Conservation (phyloP, 2,113 vertebrate genomes). For the Nannobrachium achirus region DNA sequence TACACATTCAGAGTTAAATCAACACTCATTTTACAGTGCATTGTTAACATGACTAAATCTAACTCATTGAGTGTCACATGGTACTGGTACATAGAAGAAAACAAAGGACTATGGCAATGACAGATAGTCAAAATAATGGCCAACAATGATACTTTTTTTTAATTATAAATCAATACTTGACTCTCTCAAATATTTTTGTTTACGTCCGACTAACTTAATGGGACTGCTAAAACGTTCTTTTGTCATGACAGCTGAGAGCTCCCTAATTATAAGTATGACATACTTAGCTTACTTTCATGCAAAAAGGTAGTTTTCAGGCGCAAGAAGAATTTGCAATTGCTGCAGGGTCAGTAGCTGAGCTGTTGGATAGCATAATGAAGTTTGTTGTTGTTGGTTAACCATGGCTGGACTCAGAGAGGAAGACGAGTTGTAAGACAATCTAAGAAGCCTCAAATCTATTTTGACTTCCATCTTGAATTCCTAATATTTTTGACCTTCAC, state of each 20-base stretch:
- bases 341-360: conserved; percentile 62
- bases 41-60: conserved; percentile 35
- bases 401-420: conserved; percentile 56
- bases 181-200: conserved; percentile 59
- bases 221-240: conserved; percentile 53
- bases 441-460: conserved; percentile 20
- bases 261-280: conserved; percentile 63
- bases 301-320: conserved; percentile 63
- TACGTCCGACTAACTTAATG: conserved; percentile 56
- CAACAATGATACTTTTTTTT: conserved; percentile 44
- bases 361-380: conserved; percentile 54
- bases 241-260: conserved; percentile 55
- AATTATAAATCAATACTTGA: conserved; percentile 15
- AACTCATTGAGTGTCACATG: conserved; percentile 61
- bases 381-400: conserved; percentile 10
- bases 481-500: conserved; percentile 47
- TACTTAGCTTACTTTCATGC: conserved; percentile 67
- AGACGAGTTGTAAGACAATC: conserved; percentile 60
- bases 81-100: conserved; percentile 62
- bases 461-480: conserved; percentile 30
- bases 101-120: conserved; percentile 64
- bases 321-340: conserved; percentile 51
- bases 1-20: too few relatives aligned
- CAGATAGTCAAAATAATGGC: conserved; percentile 69
- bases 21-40: too few relatives aligned